Base-by-base conservation (phyloP, 2,888 invertebrate species). In the Eilema griseolum region DNA sequence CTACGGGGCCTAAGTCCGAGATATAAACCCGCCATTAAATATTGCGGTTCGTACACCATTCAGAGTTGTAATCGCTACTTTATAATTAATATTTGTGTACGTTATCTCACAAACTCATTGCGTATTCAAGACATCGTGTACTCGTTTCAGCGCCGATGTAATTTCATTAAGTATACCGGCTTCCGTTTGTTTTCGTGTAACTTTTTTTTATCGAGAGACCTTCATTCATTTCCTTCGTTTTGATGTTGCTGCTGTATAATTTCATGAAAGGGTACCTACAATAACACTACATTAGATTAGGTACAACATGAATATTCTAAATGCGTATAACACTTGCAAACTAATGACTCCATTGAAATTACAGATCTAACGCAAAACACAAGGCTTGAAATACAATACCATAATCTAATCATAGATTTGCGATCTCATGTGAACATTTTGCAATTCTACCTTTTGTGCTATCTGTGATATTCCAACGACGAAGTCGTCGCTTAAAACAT, bases 191-290 rank as follows among this genome's bases (percentile, higher is more conserved):
- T 78, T 76, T 76, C 73, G 67, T 78, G 78, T 75, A 78, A 76
- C 73, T 67, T 74, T 76, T 80, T 69, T 72, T 85, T 87, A 87
- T 87, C 86, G 46, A 61, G 31, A 75, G 79, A 74, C 86, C 85
- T 86, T 84, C 78, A 64, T 26, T 75, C 61, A 66, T 79, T 83
- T 84, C 84, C 84, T 83, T 76, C 71, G 66, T 75, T 82, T 73
- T 70, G 52, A 65, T 68, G 61, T 68, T 37, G 46, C 66, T 69
- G 61, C 67, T 77, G 69, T 71, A 74, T 76, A 79, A 72, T 77
- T 83, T 74, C 28, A 69, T 63, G 66, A 80, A 72, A 64, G 57
- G 65, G 64, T 67, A 74, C 56, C n/a, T 23, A 24, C 66, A 46
- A 52, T 33, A 61, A 66, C 57, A 64, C 57, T 52, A 66, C 24